Evolutionary conservation across 2,888 invertebrate species (phyloP).

Genomic region (Gastracanthus pulcherrimus): DNA sequence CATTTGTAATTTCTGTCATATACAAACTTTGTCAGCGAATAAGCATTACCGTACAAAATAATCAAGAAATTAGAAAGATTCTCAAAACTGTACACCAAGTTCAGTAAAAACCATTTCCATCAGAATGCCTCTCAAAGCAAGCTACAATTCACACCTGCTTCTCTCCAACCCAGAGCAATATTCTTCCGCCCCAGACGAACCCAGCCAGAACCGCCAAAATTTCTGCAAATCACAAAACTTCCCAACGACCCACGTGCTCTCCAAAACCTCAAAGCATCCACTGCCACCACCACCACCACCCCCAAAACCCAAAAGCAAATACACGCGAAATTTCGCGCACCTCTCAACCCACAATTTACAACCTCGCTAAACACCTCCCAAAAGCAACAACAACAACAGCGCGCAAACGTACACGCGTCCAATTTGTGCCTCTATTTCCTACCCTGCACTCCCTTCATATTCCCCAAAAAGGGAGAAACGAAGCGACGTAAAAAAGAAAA

Average conservation of each 20-base stretch:
- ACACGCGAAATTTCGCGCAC: background rate
- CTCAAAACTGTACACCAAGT: too few species aligned
- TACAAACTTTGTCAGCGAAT: too few species aligned
- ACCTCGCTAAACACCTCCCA: background rate
- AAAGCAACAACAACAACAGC: background rate
- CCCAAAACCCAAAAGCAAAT: background rate
- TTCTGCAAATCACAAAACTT: too few species aligned
- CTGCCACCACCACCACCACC: background rate
- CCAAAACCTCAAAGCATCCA: background rate
- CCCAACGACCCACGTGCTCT: background rate
- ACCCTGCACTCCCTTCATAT: background rate
- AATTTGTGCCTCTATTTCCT: slow-evolving; percentile 8
- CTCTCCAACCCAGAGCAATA: too few species aligned
- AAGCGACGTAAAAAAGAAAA: background rate
- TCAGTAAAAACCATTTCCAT: too few species aligned
- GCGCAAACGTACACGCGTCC: background rate
- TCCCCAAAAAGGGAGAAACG: background rate
- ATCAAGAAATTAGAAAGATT: too few species aligned
- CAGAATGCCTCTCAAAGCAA: too few species aligned
- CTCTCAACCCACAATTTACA: background rate
- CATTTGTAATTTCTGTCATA: too few species aligned
- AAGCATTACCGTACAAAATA: too few species aligned
- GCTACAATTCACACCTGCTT: background rate
- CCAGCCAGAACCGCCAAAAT: too few species aligned
- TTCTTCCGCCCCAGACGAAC: too few species aligned